phyloP scores from a whole-genome alignment of 2,113 vertebrate species.

The Oryzias woworae region DNA sequence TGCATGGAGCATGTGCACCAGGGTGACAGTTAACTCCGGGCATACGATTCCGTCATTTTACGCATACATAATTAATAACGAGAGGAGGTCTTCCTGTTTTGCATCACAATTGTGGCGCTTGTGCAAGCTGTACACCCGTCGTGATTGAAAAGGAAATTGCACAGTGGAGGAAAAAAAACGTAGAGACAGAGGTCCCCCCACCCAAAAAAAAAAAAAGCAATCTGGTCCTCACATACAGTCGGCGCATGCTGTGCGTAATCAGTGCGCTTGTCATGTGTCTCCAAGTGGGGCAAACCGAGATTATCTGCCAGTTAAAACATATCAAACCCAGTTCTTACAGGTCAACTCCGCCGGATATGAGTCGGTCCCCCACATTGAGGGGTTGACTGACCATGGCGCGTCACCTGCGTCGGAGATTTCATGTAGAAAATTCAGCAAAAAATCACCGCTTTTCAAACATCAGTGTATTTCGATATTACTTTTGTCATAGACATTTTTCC shows the following conservation, averaged over 20 bases:
- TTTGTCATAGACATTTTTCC: too few species aligned
- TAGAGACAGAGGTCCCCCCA: conserved; percentile 30
- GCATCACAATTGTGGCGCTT: conserved; percentile 67
- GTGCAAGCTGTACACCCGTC: conserved; percentile 66
- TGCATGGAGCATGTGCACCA: conserved; percentile 24
- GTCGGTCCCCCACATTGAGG: conserved; percentile 1
- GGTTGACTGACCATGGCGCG: neutral
- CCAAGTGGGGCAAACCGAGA: conserved; percentile 63
- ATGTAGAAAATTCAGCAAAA: too few species aligned
- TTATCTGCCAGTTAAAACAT: conserved; percentile 50
- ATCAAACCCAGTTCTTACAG: conserved; percentile 30
- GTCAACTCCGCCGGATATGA: conserved; percentile 16
- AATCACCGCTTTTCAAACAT: too few species aligned
- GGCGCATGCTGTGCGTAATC: conserved; percentile 81
- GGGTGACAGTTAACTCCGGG: conserved; percentile 66
- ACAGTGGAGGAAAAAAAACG: conserved; percentile 64
- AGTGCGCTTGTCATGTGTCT: conserved; percentile 44
- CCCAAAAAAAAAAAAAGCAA: conserved; percentile 64
- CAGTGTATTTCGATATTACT: too few species aligned
- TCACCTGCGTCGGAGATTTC: too few species aligned
- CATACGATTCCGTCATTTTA: conserved; percentile 75
- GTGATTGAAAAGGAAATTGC: conserved; percentile 85
- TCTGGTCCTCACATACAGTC: conserved; percentile 74
- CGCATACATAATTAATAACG: conserved; percentile 74
- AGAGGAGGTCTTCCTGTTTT: conserved; percentile 73